Base-by-base conservation (phyloP, 2,888 invertebrate genomes). In the Aphodius sticticus region DNA sequence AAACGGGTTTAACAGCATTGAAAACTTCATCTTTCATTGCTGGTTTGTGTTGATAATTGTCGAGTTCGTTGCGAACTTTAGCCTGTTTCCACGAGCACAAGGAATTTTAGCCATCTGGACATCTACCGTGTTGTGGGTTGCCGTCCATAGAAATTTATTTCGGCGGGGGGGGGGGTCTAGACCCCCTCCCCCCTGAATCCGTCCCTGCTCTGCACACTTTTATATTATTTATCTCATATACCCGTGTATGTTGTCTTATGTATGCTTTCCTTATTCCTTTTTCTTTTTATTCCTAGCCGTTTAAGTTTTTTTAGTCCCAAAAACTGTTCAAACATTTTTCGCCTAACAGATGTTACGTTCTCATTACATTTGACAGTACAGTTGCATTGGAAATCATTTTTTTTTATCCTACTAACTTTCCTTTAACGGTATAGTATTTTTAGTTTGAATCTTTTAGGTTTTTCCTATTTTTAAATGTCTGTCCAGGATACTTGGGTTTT, bases 301-400 rank as follows among this genome's bases (percentile, higher is more conserved):
- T 72, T 72, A 72, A 72, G 36, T 75, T 81, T 81, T 12, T 79
- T 69, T 53, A 83, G 75, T 15, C 81, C 82, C 83, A 81, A 83
- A 82, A 83, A 83, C 70, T 81, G 76, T 12, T 77, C 79, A 81
- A 83, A 82, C 16, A 81, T 70, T 70, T 37, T 77, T 82, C 81
- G 75, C 81, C 70, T 53, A 16, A 80, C 15, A 79, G 6, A 38
- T 14, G 78, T n/a, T 38, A 82, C 79, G 1, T 81, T 80, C 75
- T 81, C 81, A 69, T 70, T 7, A 79, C 80, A 70, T 76, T 82
- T 81, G 70, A 77, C 35, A 4, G 77, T 76, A 26, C 81, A 81
- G 16, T 76, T 77, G 76, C 79, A 79, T 69, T 77, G 69, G 69
- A 77, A 81, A 76, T 81, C 72, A 4, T 69, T 16, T 14, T 14